Evolutionary conservation across 2,797 vertebrate species (phyloP).

Genomic region (Meda fulgida): DNA sequence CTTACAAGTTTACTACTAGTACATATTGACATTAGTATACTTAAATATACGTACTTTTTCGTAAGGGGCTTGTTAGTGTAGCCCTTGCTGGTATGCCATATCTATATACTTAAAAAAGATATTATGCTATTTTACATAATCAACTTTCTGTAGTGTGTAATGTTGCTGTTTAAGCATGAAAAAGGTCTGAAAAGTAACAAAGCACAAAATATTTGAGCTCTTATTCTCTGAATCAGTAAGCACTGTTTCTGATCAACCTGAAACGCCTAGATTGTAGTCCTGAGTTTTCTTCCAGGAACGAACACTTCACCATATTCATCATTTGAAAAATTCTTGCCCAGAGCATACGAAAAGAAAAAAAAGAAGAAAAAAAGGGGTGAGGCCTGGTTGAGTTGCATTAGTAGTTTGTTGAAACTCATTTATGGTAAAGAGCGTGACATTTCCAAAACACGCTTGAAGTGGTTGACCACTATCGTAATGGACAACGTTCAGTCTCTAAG

Average conservation of each 20-base stretch:
- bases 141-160: not conserved
- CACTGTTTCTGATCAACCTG: not conserved
- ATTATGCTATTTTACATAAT: not conserved
- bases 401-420: too few species aligned
- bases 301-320: not conserved
- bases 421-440: too few species aligned
- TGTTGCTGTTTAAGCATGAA: not conserved
- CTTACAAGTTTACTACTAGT: too few species aligned
- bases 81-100: not conserved
- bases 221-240: not conserved
- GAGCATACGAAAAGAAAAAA: not conserved
- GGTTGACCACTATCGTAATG: not conserved
- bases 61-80: not conserved
- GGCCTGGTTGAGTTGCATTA: too few species aligned
- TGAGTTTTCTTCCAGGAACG: not conserved
- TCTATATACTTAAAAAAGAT: not conserved
- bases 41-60: too few species aligned
- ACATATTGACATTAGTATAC: too few species aligned
- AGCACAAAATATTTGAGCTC: not conserved
- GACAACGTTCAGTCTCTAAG: not conserved
- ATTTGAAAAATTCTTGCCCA: not conserved
- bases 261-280: not conserved
- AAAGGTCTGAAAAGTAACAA: not conserved
- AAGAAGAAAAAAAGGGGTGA: too few species aligned
- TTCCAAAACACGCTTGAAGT: too few species aligned